phyloP scores from a whole-genome alignment of 2,888 invertebrate species.

The Hemistola chrysoprasaria region DNA sequence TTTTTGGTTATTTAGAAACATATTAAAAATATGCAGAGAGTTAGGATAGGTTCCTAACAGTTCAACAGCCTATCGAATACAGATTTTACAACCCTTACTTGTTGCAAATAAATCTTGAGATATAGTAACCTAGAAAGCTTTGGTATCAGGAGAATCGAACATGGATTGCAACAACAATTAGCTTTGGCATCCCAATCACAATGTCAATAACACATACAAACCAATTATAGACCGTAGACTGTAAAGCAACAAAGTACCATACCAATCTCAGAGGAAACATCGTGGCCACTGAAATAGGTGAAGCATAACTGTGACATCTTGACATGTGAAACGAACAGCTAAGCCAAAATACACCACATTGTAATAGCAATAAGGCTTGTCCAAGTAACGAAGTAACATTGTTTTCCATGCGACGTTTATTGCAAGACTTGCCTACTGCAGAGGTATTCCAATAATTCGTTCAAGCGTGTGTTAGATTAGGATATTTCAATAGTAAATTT shows the following conservation, averaged over 20 bases:
- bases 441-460: slow-evolving; percentile 27
- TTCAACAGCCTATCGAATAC: no score
- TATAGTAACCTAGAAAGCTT: no score
- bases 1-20: no score
- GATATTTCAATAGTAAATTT: no score
- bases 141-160: background rate
- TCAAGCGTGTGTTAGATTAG: slow-evolving; percentile 2
- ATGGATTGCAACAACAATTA: background rate
- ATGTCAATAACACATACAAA: slow-evolving; percentile 7
- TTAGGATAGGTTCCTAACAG: no score
- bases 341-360: slow-evolving; percentile 29
- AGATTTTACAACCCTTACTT: no score
- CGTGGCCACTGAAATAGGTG: slow-evolving; percentile 57
- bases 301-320: slow-evolving; percentile 55
- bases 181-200: no score
- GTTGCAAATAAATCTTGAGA: no score
- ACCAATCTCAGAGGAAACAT: slow-evolving; percentile 46
- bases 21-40: no score
- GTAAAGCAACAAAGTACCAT: slow-evolving; percentile 20
- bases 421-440: slow-evolving; percentile 32
- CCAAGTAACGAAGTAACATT: slow-evolving; percentile 5
- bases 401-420: slow-evolving; percentile 42
- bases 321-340: slow-evolving; percentile 26
- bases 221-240: slow-evolving; percentile 18
- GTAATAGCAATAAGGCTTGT: slow-evolving; percentile 11